Base-by-base conservation (phyloP, 2,113 vertebrate genomes). In the Aegithalos caudatus region DNA sequence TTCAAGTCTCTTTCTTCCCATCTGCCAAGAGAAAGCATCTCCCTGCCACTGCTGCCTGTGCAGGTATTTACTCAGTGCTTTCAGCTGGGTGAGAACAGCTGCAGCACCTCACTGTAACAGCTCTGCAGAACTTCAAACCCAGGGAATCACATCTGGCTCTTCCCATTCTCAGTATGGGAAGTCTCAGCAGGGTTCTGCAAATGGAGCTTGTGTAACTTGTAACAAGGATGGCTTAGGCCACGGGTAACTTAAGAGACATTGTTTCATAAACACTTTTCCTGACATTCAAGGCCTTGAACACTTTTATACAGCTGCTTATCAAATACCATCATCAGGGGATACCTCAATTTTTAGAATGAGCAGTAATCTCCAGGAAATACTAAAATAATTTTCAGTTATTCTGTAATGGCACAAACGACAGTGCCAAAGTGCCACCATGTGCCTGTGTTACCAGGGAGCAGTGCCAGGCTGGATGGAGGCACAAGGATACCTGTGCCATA, bases 401-500 rank as follows among this genome's bases (percentile, higher is more conserved):
- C 58, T 53, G 42, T 50, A 83, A 60, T 29, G 35, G 57, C 61
- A 74, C 18, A 51, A 90, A 51, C 5, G 29, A 27, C 2, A 24
- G 22, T 14, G 10, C 33, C 67, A 44, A 88, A 50, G 4, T 83
- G 37, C 24, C 37, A 45, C 15, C n/a, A 12, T 11, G 7, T 44
- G 50, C 35, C 27, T 5, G 57, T 15, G 24, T 78, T 10, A 64
- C 5, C n/a, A 42, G 28, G 24, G 27, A 70, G 45, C 37, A 58
- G 24, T 3, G 20, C 14, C 58, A 72, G 29, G 38, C 35, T 21
- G 7, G 7, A 33, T 1, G 1, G 0, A 11, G 40, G 44, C 28
- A 74, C 47, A 38, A n/a, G 38, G 28, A 66, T 4, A 53, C 10
- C 33, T 24, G 42, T 13, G 51, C n/a, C 42, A 48, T 8, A 17